Conservation (phyloP, 2,113 vertebrate genomes). For the Anseranas semipalmata region DNA sequence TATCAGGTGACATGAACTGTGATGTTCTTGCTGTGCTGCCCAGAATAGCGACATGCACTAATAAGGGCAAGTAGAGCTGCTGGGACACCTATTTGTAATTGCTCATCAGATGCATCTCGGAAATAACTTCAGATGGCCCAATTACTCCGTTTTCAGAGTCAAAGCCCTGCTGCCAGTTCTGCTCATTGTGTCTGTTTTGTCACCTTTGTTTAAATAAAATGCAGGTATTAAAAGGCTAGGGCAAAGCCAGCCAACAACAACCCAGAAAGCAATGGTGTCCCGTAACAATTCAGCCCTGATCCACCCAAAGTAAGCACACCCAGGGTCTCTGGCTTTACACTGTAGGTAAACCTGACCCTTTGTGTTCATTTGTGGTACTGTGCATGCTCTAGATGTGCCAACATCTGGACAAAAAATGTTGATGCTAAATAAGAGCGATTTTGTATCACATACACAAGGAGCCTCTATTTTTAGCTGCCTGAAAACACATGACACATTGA, state of each 20-base stretch:
- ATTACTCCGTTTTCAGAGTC: neutral
- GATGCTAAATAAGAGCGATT: neutral
- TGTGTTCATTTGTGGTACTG: neutral
- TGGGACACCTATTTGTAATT: neutral
- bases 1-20: neutral
- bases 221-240: neutral
- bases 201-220: neutral
- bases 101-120: neutral
- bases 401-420: slow-evolving; percentile 2
- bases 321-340: neutral
- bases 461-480: slow-evolving; percentile 6
- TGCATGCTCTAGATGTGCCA: neutral
- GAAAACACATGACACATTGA: neutral
- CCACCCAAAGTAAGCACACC: neutral
- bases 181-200: neutral
- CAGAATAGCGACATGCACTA: neutral
- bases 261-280: neutral
- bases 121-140: neutral
- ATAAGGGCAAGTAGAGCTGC: neutral
- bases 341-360: neutral
- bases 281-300: neutral
- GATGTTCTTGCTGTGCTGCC: neutral
- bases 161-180: neutral
- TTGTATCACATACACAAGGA: neutral
- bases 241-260: neutral